phyloP scores from a whole-genome alignment of 2,797 vertebrate species.

The Florisuga fusca region DNA sequence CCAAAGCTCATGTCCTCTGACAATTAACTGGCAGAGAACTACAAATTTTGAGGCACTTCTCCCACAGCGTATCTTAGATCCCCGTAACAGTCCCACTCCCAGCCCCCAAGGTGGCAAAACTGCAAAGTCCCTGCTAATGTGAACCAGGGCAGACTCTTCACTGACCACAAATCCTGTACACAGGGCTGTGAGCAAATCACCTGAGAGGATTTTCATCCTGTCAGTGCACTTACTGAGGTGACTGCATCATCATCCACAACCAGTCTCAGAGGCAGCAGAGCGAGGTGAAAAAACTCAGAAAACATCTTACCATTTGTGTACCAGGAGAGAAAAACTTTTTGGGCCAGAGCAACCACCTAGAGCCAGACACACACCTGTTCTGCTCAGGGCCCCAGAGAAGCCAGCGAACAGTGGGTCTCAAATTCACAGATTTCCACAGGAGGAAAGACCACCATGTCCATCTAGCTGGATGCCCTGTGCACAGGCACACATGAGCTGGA shows the following conservation, averaged over 20 bases:
- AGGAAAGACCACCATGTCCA: accelerated
- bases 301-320: neutral
- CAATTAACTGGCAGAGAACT: neutral
- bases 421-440: neutral
- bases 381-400: neutral
- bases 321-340: neutral
- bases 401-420: neutral
- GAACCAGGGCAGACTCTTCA: neutral
- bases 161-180: neutral
- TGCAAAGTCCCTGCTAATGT: too few species aligned
- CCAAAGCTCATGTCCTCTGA: neutral
- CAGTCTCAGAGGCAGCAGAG: neutral
- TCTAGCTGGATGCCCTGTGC: neutral
- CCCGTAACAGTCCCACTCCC: neutral
- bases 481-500: accelerated
- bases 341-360: neutral
- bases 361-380: neutral
- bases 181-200: neutral
- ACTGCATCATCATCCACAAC: neutral
- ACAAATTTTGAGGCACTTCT: neutral
- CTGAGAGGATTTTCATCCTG: neutral
- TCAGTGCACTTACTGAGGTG: neutral
- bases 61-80: neutral
- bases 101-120: neutral
- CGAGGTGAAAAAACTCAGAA: neutral